phyloP scores from a whole-genome alignment of 2,888 invertebrate genomes.

The Drosophila phalerata region DNA sequence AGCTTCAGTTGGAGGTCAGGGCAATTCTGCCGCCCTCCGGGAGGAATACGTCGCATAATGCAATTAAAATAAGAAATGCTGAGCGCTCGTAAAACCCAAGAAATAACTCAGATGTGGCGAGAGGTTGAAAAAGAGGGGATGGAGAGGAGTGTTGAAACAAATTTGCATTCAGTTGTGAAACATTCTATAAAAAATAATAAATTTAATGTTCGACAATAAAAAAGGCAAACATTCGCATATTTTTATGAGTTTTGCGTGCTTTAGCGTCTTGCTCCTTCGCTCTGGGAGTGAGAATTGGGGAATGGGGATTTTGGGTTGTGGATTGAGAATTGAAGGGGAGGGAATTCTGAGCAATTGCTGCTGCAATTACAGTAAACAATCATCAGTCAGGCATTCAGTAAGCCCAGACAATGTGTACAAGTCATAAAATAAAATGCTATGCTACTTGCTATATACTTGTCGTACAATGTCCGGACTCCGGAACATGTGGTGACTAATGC shows the following conservation, averaged over 20 bases:
- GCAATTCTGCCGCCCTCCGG: background rate
- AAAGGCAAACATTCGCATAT: constrained; percentile 69
- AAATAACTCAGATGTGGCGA: constrained; percentile 31
- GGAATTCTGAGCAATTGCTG: constrained; percentile 60
- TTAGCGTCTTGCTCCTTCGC: constrained; percentile 16
- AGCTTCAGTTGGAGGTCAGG: constrained; percentile 4
- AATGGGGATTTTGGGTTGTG: background rate
- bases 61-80: constrained; percentile 68
- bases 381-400: constrained; percentile 54
- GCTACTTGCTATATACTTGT: constrained; percentile 4
- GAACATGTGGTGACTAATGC: constrained; percentile 48
- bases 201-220: constrained; percentile 81
- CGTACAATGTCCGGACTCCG: constrained; percentile 37
- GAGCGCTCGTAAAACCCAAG: constrained; percentile 51
- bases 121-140: background rate
- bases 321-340: background rate
- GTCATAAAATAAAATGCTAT: constrained; percentile 40
- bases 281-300: background rate
- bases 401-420: constrained; percentile 58
- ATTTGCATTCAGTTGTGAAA: constrained; percentile 81
- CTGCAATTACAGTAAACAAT: constrained; percentile 76
- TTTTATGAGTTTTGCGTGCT: constrained; percentile 76
- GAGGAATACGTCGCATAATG: constrained; percentile 40
- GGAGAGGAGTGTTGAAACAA: constrained; percentile 43
- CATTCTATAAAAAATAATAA: constrained; percentile 81